These are phyloP conservation scores for Dasypolia templi DNA, from an alignment of 2,888 invertebrate species.

Conservation along the genomic window DNA sequence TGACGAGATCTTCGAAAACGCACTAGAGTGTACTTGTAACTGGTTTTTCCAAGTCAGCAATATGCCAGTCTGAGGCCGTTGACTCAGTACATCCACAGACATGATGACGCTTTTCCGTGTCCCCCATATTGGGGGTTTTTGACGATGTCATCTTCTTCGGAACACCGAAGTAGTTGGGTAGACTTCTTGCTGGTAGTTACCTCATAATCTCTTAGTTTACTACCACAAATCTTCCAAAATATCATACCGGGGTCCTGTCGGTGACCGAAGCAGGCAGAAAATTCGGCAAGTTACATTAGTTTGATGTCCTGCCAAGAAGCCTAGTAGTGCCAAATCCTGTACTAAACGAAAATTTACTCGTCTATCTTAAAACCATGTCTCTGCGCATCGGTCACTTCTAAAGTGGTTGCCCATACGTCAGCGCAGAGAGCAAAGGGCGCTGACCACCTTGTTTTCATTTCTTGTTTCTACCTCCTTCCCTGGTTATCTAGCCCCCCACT, in stretches of 20 bases:
- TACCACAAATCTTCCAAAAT: not conserved
- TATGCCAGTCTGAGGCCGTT: not conserved
- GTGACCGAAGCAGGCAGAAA: not conserved
- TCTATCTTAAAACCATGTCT: constrained; percentile 16
- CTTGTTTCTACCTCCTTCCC: no score
- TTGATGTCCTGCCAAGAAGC: not conserved
- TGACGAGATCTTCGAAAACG: not conserved
- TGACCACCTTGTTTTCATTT: no score
- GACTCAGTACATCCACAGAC: constrained; percentile 23
- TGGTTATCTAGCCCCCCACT: no score
- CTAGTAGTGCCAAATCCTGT: not conserved
- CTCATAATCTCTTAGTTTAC: no score
- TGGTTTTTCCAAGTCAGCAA: not conserved
- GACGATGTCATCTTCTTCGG: not conserved
- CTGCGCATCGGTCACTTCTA: no score
- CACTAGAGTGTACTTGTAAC: not conserved
- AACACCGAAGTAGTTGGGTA: not conserved
- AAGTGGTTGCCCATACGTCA: no score
- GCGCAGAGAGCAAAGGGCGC: no score
- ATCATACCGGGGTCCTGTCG: not conserved
- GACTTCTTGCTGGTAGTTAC: not conserved
- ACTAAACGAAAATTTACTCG: not conserved
- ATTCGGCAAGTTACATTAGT: not conserved
- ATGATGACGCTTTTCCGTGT: not conserved
- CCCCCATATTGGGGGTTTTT: not conserved